A percentile compares a stretch with the other conserved stretches of the same genome.
phyloP scores from a whole-genome alignment of 2,888 invertebrate species.

The Dynastes hyllus region DNA sequence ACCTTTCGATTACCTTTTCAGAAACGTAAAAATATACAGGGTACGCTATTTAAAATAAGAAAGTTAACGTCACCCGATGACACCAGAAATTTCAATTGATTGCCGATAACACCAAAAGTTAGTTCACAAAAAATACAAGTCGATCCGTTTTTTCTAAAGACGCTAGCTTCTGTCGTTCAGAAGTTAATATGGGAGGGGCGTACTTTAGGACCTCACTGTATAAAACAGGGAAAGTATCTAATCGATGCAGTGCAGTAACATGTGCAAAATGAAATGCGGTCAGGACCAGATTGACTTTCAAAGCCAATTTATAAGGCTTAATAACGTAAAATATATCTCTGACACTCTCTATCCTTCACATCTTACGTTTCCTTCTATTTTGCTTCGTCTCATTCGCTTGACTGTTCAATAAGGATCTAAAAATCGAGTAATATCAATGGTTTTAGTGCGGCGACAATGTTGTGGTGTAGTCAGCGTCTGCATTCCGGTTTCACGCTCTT shows the following conservation, averaged over 20 bases:
- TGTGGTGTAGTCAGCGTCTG: background rate
- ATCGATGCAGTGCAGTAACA: slow-evolving; percentile 69
- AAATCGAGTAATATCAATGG: background rate
- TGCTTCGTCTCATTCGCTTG: background rate
- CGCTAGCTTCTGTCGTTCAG: no score
- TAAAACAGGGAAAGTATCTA: slow-evolving; percentile 60
- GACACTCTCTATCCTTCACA: background rate
- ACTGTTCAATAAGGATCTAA: background rate
- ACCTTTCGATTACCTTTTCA: no score
- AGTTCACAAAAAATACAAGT: no score
- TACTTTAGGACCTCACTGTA: slow-evolving; percentile 51
- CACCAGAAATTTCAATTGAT: no score
- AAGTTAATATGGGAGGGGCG: no score
- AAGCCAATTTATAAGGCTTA: slow-evolving; percentile 69
- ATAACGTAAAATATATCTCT: slow-evolving; percentile 67
- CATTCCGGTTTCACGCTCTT: background rate
- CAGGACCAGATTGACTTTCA: slow-evolving; percentile 68
- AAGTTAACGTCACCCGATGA: no score
- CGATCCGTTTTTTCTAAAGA: no score
- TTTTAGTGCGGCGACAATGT: background rate
- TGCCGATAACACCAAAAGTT: no score
- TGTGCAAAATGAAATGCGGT: slow-evolving; percentile 67
- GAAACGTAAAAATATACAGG: no score
- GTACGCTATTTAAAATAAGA: no score
- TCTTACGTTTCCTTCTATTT: slow-evolving; percentile 54